Evolutionary conservation across 2,797 vertebrate genomes (phyloP), one percentile per base, ranked within the genome.

Genomic region (Epinephelus awoara): DNA sequence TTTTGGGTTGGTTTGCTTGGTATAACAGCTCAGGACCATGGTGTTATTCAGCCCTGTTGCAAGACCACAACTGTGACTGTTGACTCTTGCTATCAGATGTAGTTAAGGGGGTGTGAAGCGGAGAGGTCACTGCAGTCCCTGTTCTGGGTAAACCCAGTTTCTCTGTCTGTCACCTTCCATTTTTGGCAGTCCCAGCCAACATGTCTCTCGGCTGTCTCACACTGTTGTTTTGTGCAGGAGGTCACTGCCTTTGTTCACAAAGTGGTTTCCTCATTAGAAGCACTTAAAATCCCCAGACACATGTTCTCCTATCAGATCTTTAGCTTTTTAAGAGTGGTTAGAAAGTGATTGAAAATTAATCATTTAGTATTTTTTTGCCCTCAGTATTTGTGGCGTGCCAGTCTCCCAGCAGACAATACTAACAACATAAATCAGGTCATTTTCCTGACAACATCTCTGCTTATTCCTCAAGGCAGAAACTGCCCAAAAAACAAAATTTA

Each of bases 81-180:
- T 72, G 61, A 67, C 68, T 21, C 29, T 44, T 18, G 25, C 25
- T 47, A 58, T 56, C 47, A 49, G 50, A 67, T 71, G 18, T 29
- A 61, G 64, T 78, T 70, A 62, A 64, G 47, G 49, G 51, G 61
- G 46, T 49, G 68, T 74, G 55, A 79, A 58, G 46, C 65, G 18
- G 42, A 56, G 50, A 67, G 80, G 83, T 85, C 75, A 69, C 27
- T 14, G 54, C 13, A 56, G 67, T 57, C 47, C 17, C 25, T 72
- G 27, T 66, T 74, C 54, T 44, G 29, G 64, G 58, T 49, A 71
- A 76, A 58, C 42, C 51, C 49, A 11, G 17, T 61, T 68, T 67
- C 55, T 57, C 46, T 62, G 73, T 82, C 79, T 71, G 79, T 67
- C 73, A 82, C 64, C 61, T 77, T 83, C 62, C 70, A 67, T 82